Evolutionary conservation across 2,797 vertebrate species (phyloP), one percentile per base, ranked within the genome.

Genomic region (Karalla daura): DNA sequence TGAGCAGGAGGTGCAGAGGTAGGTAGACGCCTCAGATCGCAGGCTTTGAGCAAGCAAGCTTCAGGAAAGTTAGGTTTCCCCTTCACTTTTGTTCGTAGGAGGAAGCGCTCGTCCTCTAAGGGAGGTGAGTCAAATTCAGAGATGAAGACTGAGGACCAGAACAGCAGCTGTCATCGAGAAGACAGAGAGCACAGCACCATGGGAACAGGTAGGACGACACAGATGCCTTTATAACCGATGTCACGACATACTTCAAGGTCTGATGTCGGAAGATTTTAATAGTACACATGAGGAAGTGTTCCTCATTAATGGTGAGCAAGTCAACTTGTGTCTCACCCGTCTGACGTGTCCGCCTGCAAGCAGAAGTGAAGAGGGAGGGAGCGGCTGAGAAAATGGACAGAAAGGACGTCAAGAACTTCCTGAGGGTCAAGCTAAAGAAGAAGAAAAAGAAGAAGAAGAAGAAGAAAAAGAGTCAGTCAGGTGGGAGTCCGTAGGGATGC

Each of bases 381-480:
- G 35, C 9, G 17, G 93, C 89, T 90, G 95, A 74, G 87, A 86
- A 56, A 6, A 86, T 40, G 91, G 94, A 87, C 90, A 93, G 78
- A 63, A 97, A 93, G 85, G 95, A 95, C 77, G 93, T 92, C 75
- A 96, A 94, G 86, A 94, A 96, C 74, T 95, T 91, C 86, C 93
- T 96, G 63, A 94, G 93, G 71, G 90, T 95, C 33, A 97, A 96
- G 80, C 91, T 96, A 35, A 98, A 96, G 93, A 99, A 95, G 87
- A 96, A 94, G 64, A 91, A 91, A 86, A 97, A 94, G 83, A 97
- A 96, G 93, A 98, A 95, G 90, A 97, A 93, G 94, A 96, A 93
- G 93, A 96, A 93, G 90, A 97, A 95, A 83, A 93, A 93, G 64
- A 95, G 94, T 95, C 94, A 93, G 85, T 39, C 65, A 14, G 85